These are phyloP conservation scores for Antedon mediterranea DNA, from an alignment of 53 echinoderm and acorn worm genomes.

Conservation along the genomic window DNA sequence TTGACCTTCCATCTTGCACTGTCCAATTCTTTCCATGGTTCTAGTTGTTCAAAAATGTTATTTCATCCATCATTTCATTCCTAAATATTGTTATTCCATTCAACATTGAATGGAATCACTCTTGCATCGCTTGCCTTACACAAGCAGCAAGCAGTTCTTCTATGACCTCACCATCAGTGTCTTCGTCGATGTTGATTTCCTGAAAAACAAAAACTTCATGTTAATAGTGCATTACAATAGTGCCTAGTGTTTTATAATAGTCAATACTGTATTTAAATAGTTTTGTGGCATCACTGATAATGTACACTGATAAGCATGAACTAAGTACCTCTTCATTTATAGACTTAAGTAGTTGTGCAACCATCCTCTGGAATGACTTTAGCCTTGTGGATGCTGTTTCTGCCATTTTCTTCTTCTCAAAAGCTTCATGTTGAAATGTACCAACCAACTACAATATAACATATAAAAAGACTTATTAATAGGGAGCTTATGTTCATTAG, in stretches of 20 bases:
- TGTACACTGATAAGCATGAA: not conserved
- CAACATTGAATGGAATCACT: too few species aligned
- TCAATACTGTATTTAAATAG: too few species aligned
- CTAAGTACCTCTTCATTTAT: constrained; percentile 44
- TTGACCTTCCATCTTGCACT: too few species aligned
- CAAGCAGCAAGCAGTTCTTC: constrained; percentile 86
- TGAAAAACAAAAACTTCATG: constrained; percentile 3
- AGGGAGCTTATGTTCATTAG: too few species aligned
- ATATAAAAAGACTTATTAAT: too few species aligned
- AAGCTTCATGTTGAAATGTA: constrained; percentile 67
- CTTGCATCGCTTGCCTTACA: constrained; percentile 68
- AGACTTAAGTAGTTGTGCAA: constrained; percentile 63
- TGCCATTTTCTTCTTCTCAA: constrained; percentile 62
- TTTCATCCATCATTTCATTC: too few species aligned
- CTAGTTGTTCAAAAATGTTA: too few species aligned
- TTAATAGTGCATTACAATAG: too few species aligned
- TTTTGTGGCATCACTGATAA: not conserved
- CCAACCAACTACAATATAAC: constrained; percentile 53
- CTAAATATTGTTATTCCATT: too few species aligned
- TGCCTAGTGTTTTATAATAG: too few species aligned
- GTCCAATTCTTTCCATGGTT: too few species aligned
- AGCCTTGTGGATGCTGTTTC: constrained; percentile 56
- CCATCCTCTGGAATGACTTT: constrained; percentile 63
- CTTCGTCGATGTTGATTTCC: constrained; percentile 63
- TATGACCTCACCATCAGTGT: constrained; percentile 74